Base-by-base conservation (phyloP, 2,888 invertebrate species). In the Clostera curtula region DNA sequence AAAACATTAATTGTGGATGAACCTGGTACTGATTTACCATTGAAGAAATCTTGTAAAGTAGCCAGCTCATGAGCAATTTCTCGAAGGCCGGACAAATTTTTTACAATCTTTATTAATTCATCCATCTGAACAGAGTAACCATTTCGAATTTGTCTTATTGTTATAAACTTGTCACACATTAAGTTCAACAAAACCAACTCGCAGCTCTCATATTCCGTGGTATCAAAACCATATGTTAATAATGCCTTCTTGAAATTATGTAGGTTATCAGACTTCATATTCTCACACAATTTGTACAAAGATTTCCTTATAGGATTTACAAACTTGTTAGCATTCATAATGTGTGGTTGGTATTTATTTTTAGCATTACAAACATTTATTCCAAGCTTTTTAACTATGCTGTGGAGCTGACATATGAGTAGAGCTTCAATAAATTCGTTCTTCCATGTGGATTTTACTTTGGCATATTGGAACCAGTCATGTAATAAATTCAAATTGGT, bases 371-470 rank as follows among this genome's bases (percentile, higher is more conserved):
- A 16, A 2, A 75, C 59, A 36, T 71, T 36, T 16, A 76, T 61
- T 2, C 79, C 80, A 7, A 83, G 43, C 53, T 76, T 80, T 29
- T 62, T 66, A 18, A 82, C 63, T 6, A 79, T 41, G 9, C 53
- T 55, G 35, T 66, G 61, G 1, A 77, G 49, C 36, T 79, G 71
- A 31, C 80, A 80, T 29, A 73, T 57, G 7, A 66, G 40, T 2
- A 83, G 58, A 3, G 77, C 77, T 54, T 83, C 83, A n/a, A 83
- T 34, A 29, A 83, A 73, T 42, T 80, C 70, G 31, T 73, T 56
- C 43, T 55, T 70, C 82, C 83, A 83, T 9, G 58, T 61, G 1
- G 61, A 34, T 13, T 50, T 56, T 2, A 52, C 38, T 19, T 76
- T 75, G 2, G 68, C 65, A 19, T 64, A 53, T 4, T 59, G 44